Conservation (phyloP, 2,797 vertebrate species). For the Anguilla anguilla region DNA sequence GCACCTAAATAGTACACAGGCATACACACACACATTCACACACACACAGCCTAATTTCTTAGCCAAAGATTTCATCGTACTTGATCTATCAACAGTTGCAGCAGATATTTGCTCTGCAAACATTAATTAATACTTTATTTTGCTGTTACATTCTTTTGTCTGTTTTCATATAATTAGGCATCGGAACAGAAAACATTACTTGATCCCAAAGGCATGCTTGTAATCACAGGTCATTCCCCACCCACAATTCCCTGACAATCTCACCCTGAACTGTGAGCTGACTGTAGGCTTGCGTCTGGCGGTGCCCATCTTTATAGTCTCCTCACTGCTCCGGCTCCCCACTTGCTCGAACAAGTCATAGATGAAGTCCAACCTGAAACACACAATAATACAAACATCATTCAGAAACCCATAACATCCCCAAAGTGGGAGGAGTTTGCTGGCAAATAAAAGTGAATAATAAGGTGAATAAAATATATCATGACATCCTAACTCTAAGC, state of each 20-base stretch:
- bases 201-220: neutral
- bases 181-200: neutral
- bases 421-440: neutral
- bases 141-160: neutral
- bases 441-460: constrained; percentile 16
- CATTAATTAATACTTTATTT: neutral
- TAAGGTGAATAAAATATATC: neutral
- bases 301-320: constrained; percentile 90
- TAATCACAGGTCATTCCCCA: neutral
- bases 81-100: neutral
- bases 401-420: neutral
- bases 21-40: constrained; percentile 15
- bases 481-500: neutral
- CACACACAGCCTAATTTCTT: constrained; percentile 3
- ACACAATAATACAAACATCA: neutral
- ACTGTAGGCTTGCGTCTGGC: constrained; percentile 89
- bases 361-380: constrained; percentile 86
- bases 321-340: constrained; percentile 83
- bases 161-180: neutral
- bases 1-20: constrained; percentile 31
- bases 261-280: constrained; percentile 84
- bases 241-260: constrained; percentile 37
- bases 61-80: neutral
- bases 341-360: constrained; percentile 91
- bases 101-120: neutral